Evolutionary conservation across 2,888 invertebrate genomes (phyloP).

Genomic region (Thecophora atra): DNA sequence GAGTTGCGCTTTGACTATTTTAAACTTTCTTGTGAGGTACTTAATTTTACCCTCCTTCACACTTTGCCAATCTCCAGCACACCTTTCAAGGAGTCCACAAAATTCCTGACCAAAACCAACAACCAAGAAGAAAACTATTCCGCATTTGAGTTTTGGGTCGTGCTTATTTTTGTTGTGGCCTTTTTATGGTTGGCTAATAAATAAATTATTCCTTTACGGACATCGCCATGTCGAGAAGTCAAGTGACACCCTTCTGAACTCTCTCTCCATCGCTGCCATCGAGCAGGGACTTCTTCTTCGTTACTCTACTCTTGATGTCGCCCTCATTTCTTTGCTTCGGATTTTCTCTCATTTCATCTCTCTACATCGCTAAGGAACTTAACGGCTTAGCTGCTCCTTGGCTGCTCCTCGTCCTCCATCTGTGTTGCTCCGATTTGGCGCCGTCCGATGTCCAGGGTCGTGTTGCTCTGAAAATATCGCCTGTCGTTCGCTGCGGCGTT

Average conservation of each 20-base stretch:
- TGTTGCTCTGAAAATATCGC: too few relatives aligned
- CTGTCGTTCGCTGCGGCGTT: neutral
- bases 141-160: too few relatives aligned
- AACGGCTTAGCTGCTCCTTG: too few relatives aligned
- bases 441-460: too few relatives aligned
- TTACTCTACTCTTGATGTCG: neutral
- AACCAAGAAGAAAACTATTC: too few relatives aligned
- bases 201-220: slow-evolving; percentile 42
- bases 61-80: neutral
- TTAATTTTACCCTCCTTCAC: neutral
- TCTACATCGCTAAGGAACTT: too few relatives aligned
- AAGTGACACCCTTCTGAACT: neutral
- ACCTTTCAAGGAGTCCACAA: neutral
- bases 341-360: neutral
- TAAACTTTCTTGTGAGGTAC: too few relatives aligned
- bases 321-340: neutral
- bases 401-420: too few relatives aligned
- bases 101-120: too few relatives aligned
- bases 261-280: neutral
- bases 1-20: too few relatives aligned
- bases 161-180: neutral
- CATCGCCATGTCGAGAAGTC: slow-evolving; percentile 7
- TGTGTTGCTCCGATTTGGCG: too few relatives aligned
- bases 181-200: slow-evolving; percentile 22
- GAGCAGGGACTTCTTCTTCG: neutral